Conservation (phyloP, 2,888 invertebrate species). For the Acleris cristana region DNA sequence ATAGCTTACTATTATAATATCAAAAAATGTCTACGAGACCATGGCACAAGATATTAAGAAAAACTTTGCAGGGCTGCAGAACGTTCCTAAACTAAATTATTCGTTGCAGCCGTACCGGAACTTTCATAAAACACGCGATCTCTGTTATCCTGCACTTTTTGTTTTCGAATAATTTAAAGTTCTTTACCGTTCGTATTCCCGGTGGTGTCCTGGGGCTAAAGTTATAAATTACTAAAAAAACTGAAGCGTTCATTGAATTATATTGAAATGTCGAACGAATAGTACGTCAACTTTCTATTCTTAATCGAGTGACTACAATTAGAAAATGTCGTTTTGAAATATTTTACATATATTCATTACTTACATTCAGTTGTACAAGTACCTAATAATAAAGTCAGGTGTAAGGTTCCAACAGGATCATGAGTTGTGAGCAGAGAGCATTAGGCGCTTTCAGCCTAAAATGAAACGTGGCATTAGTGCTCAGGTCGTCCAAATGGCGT, state of each 20-base stretch:
- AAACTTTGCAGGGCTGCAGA: conserved; percentile 45
- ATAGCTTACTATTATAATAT: background rate
- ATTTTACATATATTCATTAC: too few relatives aligned
- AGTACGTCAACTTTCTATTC: conserved; percentile 5
- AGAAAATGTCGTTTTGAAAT: too few relatives aligned
- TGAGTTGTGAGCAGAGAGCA: conserved; percentile 13
- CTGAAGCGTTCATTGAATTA: conserved; percentile 28
- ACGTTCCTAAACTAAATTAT: conserved; percentile 51
- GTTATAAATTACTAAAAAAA: conserved; percentile 42
- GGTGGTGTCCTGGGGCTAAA: conserved; percentile 41
- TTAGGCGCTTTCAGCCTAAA: conserved; percentile 20
- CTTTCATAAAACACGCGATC: conserved; percentile 60
- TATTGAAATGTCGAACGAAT: conserved; percentile 24
- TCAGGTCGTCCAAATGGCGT: conserved; percentile 35
- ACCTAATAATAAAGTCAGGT: background rate
- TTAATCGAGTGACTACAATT: background rate
- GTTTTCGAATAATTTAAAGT: conserved; percentile 57
- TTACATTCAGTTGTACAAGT: background rate
- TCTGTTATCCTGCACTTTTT: conserved; percentile 57
- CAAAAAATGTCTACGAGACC: background rate
- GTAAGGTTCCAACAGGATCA: conserved; percentile 3
- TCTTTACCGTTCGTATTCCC: conserved; percentile 48
- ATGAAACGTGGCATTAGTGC: conserved; percentile 36
- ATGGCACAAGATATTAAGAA: conserved; percentile 29
- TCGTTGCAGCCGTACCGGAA: conserved; percentile 46